A percentile compares a stretch with the other conserved stretches of the same genome.
phyloP scores from a whole-genome alignment of 2,888 invertebrate genomes.

The Drosophila yooni region DNA sequence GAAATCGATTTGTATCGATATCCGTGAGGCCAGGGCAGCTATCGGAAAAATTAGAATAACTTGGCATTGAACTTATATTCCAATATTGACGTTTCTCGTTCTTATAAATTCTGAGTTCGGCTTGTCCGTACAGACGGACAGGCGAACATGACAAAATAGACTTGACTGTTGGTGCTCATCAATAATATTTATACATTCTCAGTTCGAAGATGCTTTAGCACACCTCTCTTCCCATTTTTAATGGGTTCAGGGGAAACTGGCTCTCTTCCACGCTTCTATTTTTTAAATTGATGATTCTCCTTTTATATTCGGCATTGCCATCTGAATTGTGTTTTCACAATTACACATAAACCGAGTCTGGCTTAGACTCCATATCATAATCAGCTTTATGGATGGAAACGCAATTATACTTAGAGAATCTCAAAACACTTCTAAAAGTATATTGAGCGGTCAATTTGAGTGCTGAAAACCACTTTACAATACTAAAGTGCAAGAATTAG shows the following conservation, averaged over 20 bases:
- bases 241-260: not conserved
- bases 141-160: not conserved
- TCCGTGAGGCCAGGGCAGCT: not conserved
- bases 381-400: not conserved
- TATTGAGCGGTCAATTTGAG: not conserved
- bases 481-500: not conserved
- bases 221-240: not conserved
- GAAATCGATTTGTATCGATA: not conserved
- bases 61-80: not conserved
- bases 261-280: not conserved
- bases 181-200: too few relatives aligned
- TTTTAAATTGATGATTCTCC: not conserved
- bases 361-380: not conserved
- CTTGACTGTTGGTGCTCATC: not conserved
- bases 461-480: not conserved
- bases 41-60: not conserved
- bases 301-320: not conserved
- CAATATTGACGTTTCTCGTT: not conserved
- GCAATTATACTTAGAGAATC: not conserved
- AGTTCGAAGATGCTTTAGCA: not conserved
- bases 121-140: not conserved
- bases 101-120: not conserved
- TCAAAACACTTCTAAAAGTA: not conserved
- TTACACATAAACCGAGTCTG: not conserved
- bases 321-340: not conserved